Conservation (phyloP, 2,888 invertebrate genomes). For the Julus scanicus region DNA sequence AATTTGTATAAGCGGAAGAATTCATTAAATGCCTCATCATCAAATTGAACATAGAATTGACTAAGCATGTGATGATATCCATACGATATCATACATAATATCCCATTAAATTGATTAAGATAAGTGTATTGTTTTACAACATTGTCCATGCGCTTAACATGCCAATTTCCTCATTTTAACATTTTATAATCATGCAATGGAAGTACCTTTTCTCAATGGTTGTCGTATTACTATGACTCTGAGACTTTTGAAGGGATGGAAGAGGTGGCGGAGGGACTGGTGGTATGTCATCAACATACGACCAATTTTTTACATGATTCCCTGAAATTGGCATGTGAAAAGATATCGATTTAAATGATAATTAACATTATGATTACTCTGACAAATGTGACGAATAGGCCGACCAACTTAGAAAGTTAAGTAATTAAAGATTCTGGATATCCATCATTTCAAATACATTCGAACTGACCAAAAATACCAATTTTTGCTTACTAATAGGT, state of each 20-base stretch:
- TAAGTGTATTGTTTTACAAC: too few species aligned
- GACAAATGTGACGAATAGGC: not conserved
- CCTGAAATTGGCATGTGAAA: slow-evolving; percentile 49
- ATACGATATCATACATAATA: too few species aligned
- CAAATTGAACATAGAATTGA: too few species aligned
- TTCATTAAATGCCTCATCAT: too few species aligned
- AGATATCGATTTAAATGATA: not conserved
- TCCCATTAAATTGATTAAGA: too few species aligned
- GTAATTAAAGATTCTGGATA: too few species aligned
- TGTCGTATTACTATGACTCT: slow-evolving; percentile 47
- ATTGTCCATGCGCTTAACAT: not conserved
- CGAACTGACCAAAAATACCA: not conserved
- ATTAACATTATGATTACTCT: not conserved
- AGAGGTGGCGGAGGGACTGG: slow-evolving; percentile 56
- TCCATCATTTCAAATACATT: not conserved
- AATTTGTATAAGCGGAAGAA: too few species aligned
- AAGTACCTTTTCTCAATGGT: slow-evolving; percentile 50
- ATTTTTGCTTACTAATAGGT: slow-evolving; percentile 11
- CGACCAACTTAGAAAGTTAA: not conserved
- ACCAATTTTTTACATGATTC: slow-evolving; percentile 50
- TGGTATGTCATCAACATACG: slow-evolving; percentile 56
- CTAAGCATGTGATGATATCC: too few species aligned
- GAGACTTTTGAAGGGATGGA: slow-evolving; percentile 54
- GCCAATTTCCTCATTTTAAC: not conserved
- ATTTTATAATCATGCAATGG: slow-evolving; percentile 32